Conservation (phyloP, 2,113 vertebrate genomes). For the Phaethon lepturus region DNA sequence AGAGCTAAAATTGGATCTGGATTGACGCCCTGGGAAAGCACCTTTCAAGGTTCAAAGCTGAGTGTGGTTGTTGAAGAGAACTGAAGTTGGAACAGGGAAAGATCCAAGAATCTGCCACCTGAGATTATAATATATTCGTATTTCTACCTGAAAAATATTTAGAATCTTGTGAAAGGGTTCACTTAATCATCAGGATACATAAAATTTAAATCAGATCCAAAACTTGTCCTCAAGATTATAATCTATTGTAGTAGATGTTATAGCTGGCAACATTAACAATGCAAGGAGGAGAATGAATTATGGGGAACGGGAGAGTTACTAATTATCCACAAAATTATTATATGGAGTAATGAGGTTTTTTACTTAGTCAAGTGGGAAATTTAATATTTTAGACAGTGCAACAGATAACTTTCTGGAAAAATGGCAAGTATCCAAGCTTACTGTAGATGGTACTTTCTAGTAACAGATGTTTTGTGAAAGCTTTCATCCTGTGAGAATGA, state of each 20-base stretch:
- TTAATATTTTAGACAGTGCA: constrained; percentile 5
- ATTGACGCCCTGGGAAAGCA: background rate
- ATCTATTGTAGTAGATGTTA: background rate
- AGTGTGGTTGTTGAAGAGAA: background rate
- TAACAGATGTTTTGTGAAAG: constrained; percentile 15
- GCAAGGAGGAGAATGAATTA: constrained; percentile 13
- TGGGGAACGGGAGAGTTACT: background rate
- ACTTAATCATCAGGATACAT: background rate
- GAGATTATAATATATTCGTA: background rate
- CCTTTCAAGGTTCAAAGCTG: background rate
- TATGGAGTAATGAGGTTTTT: constrained; percentile 11
- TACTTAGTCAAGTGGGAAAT: constrained; percentile 18
- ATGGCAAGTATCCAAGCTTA: background rate
- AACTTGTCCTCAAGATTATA: background rate
- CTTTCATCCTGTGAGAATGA: background rate
- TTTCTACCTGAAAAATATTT: background rate
- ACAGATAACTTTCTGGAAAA: background rate
- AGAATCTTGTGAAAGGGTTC: background rate
- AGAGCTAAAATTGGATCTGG: background rate
- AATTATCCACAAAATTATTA: constrained; percentile 47
- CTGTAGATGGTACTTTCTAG: background rate
- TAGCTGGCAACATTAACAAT: constrained; percentile 6
- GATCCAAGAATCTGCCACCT: background rate
- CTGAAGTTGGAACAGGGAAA: background rate
- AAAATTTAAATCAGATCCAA: constrained; percentile 2